Evolutionary conservation across 2,797 vertebrate species (phyloP).

Genomic region (Anas bahamensis): DNA sequence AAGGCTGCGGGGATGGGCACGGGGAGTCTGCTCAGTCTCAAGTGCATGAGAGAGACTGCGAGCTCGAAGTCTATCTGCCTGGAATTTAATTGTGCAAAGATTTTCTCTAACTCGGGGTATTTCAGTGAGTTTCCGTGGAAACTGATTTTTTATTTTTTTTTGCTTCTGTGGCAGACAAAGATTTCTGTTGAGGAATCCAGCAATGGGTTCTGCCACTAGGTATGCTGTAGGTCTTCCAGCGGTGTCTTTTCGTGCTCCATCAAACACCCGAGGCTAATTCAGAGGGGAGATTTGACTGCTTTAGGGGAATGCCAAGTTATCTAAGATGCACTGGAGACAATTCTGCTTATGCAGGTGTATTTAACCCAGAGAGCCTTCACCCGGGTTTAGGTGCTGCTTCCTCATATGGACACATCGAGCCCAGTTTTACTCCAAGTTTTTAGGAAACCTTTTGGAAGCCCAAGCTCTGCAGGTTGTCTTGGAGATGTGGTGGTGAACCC

Average conservation of each 20-base stretch:
- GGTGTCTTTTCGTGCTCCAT: background rate
- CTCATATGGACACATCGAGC: background rate
- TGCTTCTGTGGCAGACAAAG: background rate
- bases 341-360: background rate
- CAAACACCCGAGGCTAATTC: background rate
- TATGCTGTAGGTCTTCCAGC: background rate
- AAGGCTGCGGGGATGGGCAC: background rate
- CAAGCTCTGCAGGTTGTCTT: background rate
- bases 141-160: background rate
- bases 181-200: background rate
- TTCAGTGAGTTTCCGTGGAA: background rate
- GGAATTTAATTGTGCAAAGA: background rate
- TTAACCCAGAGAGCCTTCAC: background rate
- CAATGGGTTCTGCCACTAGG: background rate
- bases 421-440: background rate
- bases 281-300: background rate
- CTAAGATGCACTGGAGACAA: background rate
- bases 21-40: background rate
- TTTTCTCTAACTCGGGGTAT: background rate
- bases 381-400: background rate
- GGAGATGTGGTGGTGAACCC: accelerated
- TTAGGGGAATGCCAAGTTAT: background rate
- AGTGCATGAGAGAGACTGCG: background rate
- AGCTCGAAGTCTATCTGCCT: background rate
- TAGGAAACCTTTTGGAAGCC: background rate